Conservation (phyloP, 2,888 invertebrate genomes). For the Acanthosepion pharaonis region DNA sequence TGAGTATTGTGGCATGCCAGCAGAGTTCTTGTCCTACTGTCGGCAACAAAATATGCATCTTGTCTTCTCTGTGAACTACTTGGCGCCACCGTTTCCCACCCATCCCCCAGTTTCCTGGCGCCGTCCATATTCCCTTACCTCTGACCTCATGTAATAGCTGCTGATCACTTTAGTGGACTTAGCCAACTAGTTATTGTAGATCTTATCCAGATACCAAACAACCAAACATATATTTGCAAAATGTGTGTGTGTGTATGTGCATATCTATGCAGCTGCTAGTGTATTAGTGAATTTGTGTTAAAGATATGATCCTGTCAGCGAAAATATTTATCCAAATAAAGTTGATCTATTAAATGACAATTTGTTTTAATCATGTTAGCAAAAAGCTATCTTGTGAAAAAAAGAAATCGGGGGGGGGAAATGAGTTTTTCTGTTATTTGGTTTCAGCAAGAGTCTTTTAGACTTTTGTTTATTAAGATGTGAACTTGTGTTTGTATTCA, state of each 20-base stretch:
- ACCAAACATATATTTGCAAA: background rate
- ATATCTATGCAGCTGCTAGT: background rate
- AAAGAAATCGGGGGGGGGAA: background rate
- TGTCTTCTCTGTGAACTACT: conserved; percentile 21
- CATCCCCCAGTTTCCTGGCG: background rate
- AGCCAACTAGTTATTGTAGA: conserved; percentile 17
- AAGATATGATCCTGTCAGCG: background rate
- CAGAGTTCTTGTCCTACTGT: conserved; percentile 4
- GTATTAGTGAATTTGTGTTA: background rate
- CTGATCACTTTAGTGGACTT: background rate
- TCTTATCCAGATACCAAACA: background rate
- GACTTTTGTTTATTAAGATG: background rate
- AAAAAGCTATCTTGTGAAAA: background rate
- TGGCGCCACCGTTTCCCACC: background rate
- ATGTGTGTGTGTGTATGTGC: background rate
- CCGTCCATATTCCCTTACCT: conserved; percentile 33
- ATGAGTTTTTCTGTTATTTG: background rate
- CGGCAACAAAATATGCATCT: conserved; percentile 9
- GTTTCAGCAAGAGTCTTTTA: background rate
- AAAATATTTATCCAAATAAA: conserved; percentile 12
- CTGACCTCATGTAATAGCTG: conserved; percentile 15
- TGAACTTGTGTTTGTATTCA: background rate
- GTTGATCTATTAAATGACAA: background rate
- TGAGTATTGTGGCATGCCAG: background rate
- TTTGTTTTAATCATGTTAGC: background rate